These are phyloP conservation scores for Mythimna lalbum DNA, from an alignment of 2,888 invertebrate species.

Conservation along the genomic window DNA sequence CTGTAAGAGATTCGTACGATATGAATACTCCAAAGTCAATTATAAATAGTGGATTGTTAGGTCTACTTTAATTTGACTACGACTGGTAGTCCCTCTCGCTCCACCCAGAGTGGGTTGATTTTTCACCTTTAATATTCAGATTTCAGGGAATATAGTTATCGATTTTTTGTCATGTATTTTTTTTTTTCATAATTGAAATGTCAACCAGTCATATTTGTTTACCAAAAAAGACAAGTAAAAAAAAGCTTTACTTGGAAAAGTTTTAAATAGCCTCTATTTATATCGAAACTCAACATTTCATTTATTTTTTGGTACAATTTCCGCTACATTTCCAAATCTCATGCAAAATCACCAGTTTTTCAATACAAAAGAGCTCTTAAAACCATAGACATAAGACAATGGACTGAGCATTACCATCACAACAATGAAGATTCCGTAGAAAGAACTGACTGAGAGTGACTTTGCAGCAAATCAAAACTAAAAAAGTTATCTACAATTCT, in stretches of 20 bases:
- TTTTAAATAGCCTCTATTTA: conserved; percentile 30
- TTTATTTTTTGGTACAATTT: conserved; percentile 6
- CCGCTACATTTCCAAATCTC: background rate
- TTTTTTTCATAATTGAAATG: background rate
- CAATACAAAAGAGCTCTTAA: conserved; percentile 58
- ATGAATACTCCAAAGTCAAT: background rate
- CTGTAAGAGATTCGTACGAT: too few relatives aligned
- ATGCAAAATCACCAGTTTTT: conserved; percentile 7
- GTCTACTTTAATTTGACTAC: background rate
- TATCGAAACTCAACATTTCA: background rate
- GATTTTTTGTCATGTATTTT: too few relatives aligned
- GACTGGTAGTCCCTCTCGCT: too few relatives aligned
- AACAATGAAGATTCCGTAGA: background rate
- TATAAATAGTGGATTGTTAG: background rate
- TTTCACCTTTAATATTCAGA: background rate
- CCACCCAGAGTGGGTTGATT: too few relatives aligned
- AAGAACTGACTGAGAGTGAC: background rate
- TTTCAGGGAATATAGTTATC: background rate
- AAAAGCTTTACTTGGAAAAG: background rate
- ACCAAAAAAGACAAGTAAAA: background rate
- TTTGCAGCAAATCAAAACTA: too few relatives aligned
- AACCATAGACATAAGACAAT: background rate
- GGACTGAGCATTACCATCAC: background rate
- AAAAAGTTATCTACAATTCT: too few relatives aligned
- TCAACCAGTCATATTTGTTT: background rate